These are phyloP conservation scores for Tipula helvola DNA, from an alignment of 2,888 invertebrate species.

Conservation along the genomic window DNA sequence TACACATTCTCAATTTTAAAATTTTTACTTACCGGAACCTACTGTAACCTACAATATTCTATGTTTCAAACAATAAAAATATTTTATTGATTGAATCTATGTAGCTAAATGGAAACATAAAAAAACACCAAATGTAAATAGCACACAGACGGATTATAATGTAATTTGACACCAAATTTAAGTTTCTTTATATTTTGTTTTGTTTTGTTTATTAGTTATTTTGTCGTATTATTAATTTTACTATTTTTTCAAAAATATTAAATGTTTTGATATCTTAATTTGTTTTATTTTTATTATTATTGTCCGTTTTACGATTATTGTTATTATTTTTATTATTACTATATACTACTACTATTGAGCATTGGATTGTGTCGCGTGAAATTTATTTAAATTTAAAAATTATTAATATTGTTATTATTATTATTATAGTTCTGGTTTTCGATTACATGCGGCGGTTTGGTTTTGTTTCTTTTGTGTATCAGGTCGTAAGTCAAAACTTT, in stretches of 20 bases:
- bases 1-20: no score
- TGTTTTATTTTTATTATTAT: background rate
- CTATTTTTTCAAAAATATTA: background rate
- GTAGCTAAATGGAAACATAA: no score
- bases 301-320: background rate
- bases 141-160: background rate
- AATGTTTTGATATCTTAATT: background rate
- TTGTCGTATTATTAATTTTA: background rate
- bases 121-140: no score
- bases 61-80: no score
- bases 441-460: background rate
- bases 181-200: background rate
- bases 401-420: background rate
- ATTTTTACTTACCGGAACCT: no score
- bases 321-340: background rate
- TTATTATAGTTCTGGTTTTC: background rate
- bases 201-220: background rate
- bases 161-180: background rate
- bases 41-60: no score
- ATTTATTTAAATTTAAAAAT: background rate
- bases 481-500: background rate
- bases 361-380: background rate
- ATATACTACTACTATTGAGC: background rate
- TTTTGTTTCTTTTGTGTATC: background rate
- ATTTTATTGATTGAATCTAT: no score